These are phyloP conservation scores for Melitaea cinxia DNA, from an alignment of 1,140 invertebrate genomes.

Conservation along the genomic window DNA sequence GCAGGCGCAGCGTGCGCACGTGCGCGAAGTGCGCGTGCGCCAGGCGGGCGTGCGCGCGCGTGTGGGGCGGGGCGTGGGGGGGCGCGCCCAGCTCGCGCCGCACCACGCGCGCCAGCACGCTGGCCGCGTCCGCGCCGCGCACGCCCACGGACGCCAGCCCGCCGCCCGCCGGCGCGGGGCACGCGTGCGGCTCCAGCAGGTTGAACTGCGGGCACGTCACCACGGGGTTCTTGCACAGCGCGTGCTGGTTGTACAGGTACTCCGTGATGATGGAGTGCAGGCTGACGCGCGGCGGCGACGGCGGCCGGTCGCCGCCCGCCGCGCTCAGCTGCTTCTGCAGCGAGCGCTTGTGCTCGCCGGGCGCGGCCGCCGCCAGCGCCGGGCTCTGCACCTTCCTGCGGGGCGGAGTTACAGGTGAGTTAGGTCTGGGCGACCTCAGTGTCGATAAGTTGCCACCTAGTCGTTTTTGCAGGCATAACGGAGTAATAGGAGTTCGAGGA, in stretches of 20 bases:
- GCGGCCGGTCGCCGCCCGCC: conserved; percentile 40
- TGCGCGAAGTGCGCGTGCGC: conserved; percentile 95
- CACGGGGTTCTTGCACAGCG: conserved; percentile 96
- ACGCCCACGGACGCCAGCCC: conserved; percentile 88
- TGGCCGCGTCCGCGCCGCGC: conserved; percentile 87
- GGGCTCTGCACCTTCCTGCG: conserved; percentile 56
- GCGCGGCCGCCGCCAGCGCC: conserved; percentile 13
- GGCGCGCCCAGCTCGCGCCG: conserved; percentile 85
- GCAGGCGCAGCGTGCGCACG: conserved; percentile 89
- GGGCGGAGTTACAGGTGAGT: too few species aligned
- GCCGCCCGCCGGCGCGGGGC: conserved; percentile 90
- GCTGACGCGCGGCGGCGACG: conserved; percentile 81
- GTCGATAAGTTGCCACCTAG: too few species aligned
- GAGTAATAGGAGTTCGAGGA: too few species aligned
- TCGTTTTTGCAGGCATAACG: too few species aligned
- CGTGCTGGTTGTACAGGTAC: conserved; percentile 97
- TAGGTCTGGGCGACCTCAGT: too few species aligned
- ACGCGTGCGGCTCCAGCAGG: conserved; percentile 94
- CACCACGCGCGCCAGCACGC: conserved; percentile 84
- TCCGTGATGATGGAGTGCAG: conserved; percentile 97
- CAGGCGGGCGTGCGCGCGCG: conserved; percentile 88
- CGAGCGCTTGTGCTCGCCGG: conserved; percentile 76
- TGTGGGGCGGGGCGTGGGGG: conserved; percentile 82
- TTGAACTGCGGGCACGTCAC: conserved; percentile 95
- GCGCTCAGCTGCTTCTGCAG: conserved; percentile 85